phyloP scores from a whole-genome alignment of 2,113 vertebrate genomes.

The Crypturellus undulatus region DNA sequence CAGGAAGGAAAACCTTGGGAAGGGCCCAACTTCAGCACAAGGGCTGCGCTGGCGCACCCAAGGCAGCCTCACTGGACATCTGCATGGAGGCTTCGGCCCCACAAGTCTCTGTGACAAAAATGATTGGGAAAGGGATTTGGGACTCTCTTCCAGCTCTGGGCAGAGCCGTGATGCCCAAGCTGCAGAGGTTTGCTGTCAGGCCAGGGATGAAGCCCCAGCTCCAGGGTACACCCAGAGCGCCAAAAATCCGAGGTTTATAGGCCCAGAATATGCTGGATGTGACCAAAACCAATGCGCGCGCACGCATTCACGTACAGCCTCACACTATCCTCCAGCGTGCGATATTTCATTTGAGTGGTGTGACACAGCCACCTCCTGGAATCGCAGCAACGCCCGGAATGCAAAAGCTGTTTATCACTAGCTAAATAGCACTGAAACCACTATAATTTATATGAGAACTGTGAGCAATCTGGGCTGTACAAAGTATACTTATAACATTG shows the following conservation, averaged over 20 bases:
- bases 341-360: slow-evolving; percentile 36
- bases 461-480: slow-evolving; percentile 43
- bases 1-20: too few relatives aligned
- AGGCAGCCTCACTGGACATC: too few relatives aligned
- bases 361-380: slow-evolving; percentile 60
- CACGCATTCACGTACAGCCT: not conserved
- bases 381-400: slow-evolving; percentile 61
- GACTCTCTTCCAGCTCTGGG: too few relatives aligned
- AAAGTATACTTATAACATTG: too few relatives aligned
- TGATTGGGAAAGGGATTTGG: too few relatives aligned
- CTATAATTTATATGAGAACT: slow-evolving; percentile 65
- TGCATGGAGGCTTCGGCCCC: too few relatives aligned
- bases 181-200: not conserved
- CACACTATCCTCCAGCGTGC: not conserved
- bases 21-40: too few relatives aligned
- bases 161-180: too few relatives aligned
- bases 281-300: not conserved
- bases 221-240: not conserved
- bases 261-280: slow-evolving; percentile 30
- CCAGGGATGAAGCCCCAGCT: not conserved
- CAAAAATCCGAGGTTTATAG: not conserved
- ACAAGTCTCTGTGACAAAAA: too few relatives aligned
- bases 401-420: slow-evolving; percentile 68
- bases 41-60: too few relatives aligned
- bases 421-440: slow-evolving; percentile 55